Percentiles rank a stretch among this genome's conserved stretches.
These are phyloP conservation scores for Rhinolophus ferrumequinum DNA, from an alignment of 2,113 vertebrate species.

Conservation along the genomic window DNA sequence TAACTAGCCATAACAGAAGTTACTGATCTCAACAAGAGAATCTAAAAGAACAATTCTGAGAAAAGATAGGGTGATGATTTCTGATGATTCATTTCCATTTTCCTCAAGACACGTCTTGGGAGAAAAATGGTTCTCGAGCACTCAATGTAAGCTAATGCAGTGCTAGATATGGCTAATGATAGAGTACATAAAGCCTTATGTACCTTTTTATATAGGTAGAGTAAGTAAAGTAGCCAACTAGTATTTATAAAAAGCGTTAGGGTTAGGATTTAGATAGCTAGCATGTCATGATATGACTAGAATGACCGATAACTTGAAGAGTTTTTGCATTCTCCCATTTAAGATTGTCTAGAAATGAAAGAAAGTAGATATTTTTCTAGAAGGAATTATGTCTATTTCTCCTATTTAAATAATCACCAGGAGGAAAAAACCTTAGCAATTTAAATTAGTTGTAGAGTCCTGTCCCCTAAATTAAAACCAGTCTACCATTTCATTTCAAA, in stretches of 20 bases:
- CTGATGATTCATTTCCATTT: conserved; percentile 3
- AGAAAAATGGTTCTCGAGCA: conserved; percentile 16
- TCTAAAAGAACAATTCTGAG: conserved; percentile 47
- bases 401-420: neutral
- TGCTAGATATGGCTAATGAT: conserved; percentile 8
- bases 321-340: neutral
- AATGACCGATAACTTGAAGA: conserved; percentile 36
- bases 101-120: conserved; percentile 1
- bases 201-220: neutral
- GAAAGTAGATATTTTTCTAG: neutral
- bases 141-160: neutral
- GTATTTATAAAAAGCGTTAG: neutral
- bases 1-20: conserved; percentile 18
- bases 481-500: conserved; percentile 44
- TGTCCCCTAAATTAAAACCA: neutral
- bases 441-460: neutral
- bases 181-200: neutral
- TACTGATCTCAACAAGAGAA: conserved; percentile 38
- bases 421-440: neutral
- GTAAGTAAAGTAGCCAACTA: neutral
- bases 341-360: neutral
- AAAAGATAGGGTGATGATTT: neutral
- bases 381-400: neutral
- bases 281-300: neutral
- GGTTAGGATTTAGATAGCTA: conserved; percentile 41